A percentile compares a stretch with the other conserved stretches of the same genome.
Conservation (phyloP, 2,113 vertebrate species). For the Podarcis muralis region DNA sequence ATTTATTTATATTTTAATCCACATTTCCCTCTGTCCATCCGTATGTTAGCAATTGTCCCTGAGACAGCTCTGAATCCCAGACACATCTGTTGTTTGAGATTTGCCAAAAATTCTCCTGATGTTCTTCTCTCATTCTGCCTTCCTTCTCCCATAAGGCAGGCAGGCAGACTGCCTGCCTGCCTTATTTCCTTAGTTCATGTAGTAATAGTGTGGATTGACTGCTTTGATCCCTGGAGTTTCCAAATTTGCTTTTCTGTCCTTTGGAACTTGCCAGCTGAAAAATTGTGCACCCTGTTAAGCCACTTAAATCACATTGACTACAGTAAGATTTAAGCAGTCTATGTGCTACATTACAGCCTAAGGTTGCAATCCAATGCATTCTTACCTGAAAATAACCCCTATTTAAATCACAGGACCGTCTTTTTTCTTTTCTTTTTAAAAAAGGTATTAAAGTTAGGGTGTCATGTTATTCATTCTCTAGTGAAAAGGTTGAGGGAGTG, state of each 20-base stretch:
- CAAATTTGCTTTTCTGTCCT: neutral
- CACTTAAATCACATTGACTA: neutral
- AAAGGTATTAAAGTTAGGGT: neutral
- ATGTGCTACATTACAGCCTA: neutral
- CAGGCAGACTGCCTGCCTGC: neutral
- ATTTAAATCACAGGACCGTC: neutral
- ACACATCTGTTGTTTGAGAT: constrained; percentile 4
- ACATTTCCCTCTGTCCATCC: neutral
- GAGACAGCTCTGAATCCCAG: neutral
- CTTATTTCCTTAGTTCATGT: fast-evolving
- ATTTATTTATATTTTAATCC: constrained; percentile 8
- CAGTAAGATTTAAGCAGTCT: neutral
- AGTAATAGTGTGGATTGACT: neutral
- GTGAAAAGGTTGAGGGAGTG: neutral
- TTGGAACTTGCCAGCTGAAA: neutral
- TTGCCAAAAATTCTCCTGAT: neutral
- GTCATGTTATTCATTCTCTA: neutral
- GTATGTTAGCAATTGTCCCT: neutral
- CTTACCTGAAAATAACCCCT: neutral
- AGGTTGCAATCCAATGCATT: neutral
- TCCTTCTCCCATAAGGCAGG: neutral
- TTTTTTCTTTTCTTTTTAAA: neutral
- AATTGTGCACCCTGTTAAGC: neutral
- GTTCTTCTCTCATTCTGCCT: neutral
- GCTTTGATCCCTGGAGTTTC: neutral